A percentile compares a stretch with the other conserved stretches of the same genome.
Evolutionary conservation across 2,888 invertebrate genomes (phyloP).

Genomic region (Melolontha melolontha): DNA sequence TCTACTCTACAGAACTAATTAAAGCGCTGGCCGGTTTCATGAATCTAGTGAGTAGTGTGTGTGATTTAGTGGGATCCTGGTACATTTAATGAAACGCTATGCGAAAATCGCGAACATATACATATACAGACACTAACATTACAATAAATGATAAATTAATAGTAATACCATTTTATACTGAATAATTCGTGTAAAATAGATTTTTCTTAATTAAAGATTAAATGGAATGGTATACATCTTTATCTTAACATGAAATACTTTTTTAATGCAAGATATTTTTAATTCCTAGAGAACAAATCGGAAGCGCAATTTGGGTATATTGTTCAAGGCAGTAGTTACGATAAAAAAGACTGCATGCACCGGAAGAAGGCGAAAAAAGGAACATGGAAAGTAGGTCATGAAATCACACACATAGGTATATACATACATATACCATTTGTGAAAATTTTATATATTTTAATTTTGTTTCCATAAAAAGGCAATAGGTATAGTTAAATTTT

Average conservation of each 20-base stretch:
- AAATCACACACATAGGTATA: conserved; percentile 17
- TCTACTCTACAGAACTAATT: conserved; percentile 23
- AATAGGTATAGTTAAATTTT: too few relatives aligned
- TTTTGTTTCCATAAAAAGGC: too few relatives aligned
- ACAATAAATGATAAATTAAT: conserved; percentile 19
- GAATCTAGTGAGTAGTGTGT: conserved; percentile 10
- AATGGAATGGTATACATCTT: too few relatives aligned
- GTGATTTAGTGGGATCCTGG: conserved; percentile 24
- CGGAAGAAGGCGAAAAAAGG: conserved; percentile 39
- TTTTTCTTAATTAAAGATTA: not conserved
- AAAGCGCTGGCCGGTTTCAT: conserved; percentile 30
- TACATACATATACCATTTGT: not conserved
- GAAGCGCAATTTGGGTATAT: conserved; percentile 21
- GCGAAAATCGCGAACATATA: conserved; percentile 13
- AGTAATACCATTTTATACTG: too few relatives aligned
- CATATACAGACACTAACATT: not conserved
- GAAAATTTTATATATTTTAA: not conserved
- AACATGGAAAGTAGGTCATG: conserved; percentile 37
- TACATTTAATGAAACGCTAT: conserved; percentile 14
- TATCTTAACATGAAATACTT: too few relatives aligned
- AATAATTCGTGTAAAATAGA: too few relatives aligned
- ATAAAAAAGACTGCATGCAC: conserved; percentile 34
- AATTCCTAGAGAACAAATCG: conserved; percentile 4
- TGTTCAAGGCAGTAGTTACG: conserved; percentile 26
- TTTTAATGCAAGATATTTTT: not conserved